phyloP scores from a whole-genome alignment of 2,113 vertebrate species.

The Halichoeres trimaculatus region DNA sequence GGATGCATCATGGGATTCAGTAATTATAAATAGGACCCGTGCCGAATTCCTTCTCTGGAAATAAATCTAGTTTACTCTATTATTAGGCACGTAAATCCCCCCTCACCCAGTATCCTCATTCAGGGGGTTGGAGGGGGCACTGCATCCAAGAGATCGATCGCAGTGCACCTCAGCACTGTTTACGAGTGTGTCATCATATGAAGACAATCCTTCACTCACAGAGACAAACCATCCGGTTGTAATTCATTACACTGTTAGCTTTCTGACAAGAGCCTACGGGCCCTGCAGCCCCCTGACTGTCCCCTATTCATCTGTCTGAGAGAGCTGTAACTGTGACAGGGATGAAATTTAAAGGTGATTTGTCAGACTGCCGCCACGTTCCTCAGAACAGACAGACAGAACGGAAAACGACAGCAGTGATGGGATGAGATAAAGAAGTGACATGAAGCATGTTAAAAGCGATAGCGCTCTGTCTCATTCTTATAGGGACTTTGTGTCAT shows the following conservation, averaged over 20 bases:
- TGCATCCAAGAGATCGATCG: conserved; percentile 23
- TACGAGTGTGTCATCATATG: conserved; percentile 68
- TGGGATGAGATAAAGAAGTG: neutral
- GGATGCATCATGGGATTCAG: conserved; percentile 53
- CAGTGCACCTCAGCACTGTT: conserved; percentile 46
- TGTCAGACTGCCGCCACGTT: neutral
- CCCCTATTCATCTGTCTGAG: conserved; percentile 5
- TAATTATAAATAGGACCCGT: conserved; percentile 66
- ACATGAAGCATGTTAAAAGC: neutral
- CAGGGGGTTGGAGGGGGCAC: too few relatives aligned
- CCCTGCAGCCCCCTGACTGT: neutral
- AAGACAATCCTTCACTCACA: conserved; percentile 63
- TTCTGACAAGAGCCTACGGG: conserved; percentile 20
- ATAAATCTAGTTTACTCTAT: conserved; percentile 64
- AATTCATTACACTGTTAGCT: conserved; percentile 43
- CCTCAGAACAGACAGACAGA: neutral
- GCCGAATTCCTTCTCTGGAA: conserved; percentile 68
- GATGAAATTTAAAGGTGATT: conserved; percentile 9
- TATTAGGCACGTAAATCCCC: conserved; percentile 69
- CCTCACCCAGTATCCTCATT: conserved; percentile 38
- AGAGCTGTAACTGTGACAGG: conserved; percentile 32
- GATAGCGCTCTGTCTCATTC: neutral
- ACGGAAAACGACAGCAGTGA: neutral
- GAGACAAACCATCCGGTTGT: conserved; percentile 50
- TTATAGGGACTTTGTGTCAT: neutral